These are phyloP conservation scores for Mormyrops boulengeri DNA, from an alignment of 2,797 vertebrate species.

Conservation along the genomic window DNA sequence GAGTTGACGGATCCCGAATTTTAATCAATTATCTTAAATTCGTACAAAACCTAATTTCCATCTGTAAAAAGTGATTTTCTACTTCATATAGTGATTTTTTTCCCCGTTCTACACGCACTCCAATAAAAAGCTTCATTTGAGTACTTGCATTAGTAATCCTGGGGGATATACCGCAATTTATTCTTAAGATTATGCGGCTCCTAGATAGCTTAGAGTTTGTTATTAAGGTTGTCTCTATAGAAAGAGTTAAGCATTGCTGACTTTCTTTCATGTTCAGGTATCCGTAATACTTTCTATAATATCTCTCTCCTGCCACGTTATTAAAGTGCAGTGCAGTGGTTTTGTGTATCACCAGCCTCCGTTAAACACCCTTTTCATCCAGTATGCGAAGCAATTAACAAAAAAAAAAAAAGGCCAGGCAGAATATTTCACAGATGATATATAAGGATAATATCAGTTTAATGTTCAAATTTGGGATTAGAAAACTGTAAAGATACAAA, in stretches of 20 bases:
- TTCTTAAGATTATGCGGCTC: conserved; percentile 33
- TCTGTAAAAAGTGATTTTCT: conserved; percentile 41
- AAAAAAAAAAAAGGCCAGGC: background rate
- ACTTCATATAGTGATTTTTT: conserved; percentile 36
- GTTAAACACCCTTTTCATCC: background rate
- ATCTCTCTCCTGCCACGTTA: background rate
- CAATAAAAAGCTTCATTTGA: conserved; percentile 65
- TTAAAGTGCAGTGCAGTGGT: background rate
- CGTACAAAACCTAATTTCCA: conserved; percentile 54
- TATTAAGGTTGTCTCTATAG: conserved; percentile 54
- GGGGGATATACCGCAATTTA: conserved; percentile 54
- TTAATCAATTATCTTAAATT: conserved; percentile 53
- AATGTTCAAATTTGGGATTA: background rate
- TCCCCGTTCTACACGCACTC: conserved; percentile 55
- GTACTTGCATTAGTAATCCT: conserved; percentile 72
- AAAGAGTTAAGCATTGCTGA: conserved; percentile 51
- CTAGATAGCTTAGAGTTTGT: conserved; percentile 48
- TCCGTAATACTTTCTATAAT: background rate
- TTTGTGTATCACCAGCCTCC: background rate
- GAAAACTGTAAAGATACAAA: background rate
- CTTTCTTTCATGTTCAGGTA: background rate
- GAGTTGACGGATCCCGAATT: conserved; percentile 55
- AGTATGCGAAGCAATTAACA: background rate
- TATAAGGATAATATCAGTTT: background rate
- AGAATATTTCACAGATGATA: background rate